These are phyloP conservation scores for Peromyscus nudipes DNA, from an alignment of 2,797 vertebrate species.

Conservation along the genomic window DNA sequence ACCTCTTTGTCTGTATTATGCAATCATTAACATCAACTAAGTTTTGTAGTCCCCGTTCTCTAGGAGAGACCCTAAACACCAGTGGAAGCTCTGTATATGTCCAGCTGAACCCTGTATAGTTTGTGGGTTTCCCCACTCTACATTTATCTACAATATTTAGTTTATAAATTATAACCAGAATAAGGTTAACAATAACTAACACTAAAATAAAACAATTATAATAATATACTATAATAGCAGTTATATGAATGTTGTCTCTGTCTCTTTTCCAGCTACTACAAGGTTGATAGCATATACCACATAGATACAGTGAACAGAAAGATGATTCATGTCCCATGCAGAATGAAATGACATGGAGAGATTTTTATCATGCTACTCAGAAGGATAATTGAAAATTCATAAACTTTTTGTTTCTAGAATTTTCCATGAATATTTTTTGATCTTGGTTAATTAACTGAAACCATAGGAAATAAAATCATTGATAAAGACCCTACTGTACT, in stretches of 20 bases:
- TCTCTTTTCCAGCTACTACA: neutral
- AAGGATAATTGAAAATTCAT: neutral
- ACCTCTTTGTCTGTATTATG: neutral
- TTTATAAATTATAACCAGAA: neutral
- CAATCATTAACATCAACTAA: slow-evolving; percentile 2
- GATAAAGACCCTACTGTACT: neutral
- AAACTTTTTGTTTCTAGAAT: neutral
- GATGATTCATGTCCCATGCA: neutral
- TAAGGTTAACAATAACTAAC: neutral
- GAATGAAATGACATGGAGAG: neutral
- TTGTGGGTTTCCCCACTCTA: neutral
- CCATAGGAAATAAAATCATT: neutral
- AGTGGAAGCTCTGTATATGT: neutral
- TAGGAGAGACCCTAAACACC: neutral
- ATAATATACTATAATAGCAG: neutral
- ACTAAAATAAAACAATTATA: neutral
- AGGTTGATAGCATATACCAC: neutral
- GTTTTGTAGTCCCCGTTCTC: neutral
- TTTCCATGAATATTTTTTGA: neutral
- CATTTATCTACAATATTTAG: neutral
- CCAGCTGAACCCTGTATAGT: neutral
- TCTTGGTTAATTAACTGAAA: neutral
- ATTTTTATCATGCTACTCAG: neutral
- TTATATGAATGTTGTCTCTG: neutral
- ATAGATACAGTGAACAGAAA: neutral